phyloP scores from a whole-genome alignment of 2,797 vertebrate species.

The Channallabes apus region DNA sequence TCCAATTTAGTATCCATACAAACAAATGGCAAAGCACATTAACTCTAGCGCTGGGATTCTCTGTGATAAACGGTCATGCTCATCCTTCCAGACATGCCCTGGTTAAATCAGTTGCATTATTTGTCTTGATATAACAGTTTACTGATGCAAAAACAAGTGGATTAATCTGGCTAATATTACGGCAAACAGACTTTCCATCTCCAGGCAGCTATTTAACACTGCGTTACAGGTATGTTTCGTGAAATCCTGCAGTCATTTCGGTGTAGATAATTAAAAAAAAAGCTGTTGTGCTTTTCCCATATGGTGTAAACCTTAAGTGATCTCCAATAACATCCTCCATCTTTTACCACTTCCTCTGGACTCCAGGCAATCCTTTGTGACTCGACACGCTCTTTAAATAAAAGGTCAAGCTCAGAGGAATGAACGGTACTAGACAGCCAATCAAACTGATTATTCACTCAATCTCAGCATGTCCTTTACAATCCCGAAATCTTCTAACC shows the following conservation, averaged over 20 bases:
- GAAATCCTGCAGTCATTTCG: neutral
- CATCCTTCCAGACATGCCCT: slow-evolving; percentile 51
- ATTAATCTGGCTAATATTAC: slow-evolving; percentile 3
- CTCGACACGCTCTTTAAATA: slow-evolving; percentile 30
- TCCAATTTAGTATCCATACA: slow-evolving; percentile 50
- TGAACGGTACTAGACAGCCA: slow-evolving; percentile 12
- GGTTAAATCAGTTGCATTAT: slow-evolving; percentile 51
- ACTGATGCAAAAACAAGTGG: slow-evolving; percentile 40
- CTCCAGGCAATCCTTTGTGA: neutral
- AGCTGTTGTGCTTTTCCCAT: neutral
- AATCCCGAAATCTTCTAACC: slow-evolving; percentile 23
- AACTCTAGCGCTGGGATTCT: slow-evolving; percentile 37
- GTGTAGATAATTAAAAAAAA: neutral
- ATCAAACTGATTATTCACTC: slow-evolving; percentile 44
- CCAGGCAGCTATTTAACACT: neutral
- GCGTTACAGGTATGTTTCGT: neutral
- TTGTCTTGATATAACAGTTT: slow-evolving; percentile 46
- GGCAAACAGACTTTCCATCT: neutral
- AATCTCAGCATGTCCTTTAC: slow-evolving; percentile 39
- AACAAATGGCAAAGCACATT: slow-evolving; percentile 52
- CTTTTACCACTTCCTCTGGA: slow-evolving; percentile 24
- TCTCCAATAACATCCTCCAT: slow-evolving; percentile 15
- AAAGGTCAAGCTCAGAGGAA: slow-evolving; percentile 27
- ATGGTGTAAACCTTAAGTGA: slow-evolving; percentile 20
- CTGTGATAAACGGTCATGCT: slow-evolving; percentile 43